Base-by-base conservation (phyloP, 2,888 invertebrate genomes). In the Luperina nickerlii region DNA sequence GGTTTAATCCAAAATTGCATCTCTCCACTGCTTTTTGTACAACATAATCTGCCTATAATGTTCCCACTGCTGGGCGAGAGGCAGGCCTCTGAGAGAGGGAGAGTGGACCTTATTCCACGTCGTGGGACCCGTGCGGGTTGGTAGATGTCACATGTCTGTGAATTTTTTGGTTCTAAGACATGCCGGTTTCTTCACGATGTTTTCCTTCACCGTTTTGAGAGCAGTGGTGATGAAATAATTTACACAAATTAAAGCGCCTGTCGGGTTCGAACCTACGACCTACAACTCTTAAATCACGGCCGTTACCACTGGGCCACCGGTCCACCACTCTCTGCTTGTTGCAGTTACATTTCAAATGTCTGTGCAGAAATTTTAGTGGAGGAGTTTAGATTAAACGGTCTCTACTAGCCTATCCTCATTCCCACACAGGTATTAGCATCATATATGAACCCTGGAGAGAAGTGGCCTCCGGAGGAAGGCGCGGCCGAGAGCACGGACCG, bases 381-480 rank as follows among this genome's bases (percentile, higher is more conserved):
- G 57, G 51, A 20, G 4, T 54, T 54, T 54, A 57, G 27, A 15
- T 9, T 24, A 24, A 27, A 62, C n/a, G 27, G 15, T 62, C 62
- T 2, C 7, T 27, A 62, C 18, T 32, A 70, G 27, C 18, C 5
- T 45, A 62, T 8, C 1, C 13, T 66, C 24, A 66, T 62, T 54
- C 54, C 20, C 1, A 11, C 11, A 0, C 87, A 98, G 97, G 99
- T 99, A 8, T 94, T 99, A 87, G 98, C 99, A 1, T 98, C 99
- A 90, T 99, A 98, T 92, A 98, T 99, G 88, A 98, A 98, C 93
- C 98, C 98, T 0, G 97, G 98, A 5, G 97, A 97, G 89, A 95
- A 94, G 69, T 96, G 96, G 96, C 95, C 96, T 24, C 95, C 97
- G 0, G 95, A 95, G 74, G 97, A 97, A 89, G 95, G 96, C 82